Percentiles rank a stretch among this genome's conserved stretches.
phyloP scores from a whole-genome alignment of 1,140 invertebrate genomes.

The Caerostris darwini region DNA sequence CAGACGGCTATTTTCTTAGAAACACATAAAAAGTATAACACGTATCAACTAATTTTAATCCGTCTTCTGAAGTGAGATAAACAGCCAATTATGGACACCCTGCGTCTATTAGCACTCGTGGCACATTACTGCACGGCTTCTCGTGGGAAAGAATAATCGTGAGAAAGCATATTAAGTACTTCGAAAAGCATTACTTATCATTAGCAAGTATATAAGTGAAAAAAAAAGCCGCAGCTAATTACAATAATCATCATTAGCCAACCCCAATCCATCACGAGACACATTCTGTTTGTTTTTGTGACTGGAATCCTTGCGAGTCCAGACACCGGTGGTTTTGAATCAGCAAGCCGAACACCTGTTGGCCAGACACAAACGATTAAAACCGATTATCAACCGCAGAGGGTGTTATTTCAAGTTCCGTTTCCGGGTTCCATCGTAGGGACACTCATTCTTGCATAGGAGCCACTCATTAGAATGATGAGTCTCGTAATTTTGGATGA shows the following conservation, averaged over 20 bases:
- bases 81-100: not conserved
- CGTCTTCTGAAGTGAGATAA: not conserved
- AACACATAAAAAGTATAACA: no score
- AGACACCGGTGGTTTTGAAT: not conserved
- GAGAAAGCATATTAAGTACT: not conserved
- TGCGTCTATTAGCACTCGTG: not conserved
- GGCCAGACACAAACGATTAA: not conserved
- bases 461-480: not conserved
- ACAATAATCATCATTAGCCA: not conserved
- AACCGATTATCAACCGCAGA: not conserved
- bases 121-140: not conserved
- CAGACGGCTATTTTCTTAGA: no score
- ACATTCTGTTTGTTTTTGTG: not conserved
- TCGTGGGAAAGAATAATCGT: not conserved
- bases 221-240: not conserved
- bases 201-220: not conserved
- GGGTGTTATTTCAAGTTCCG: not conserved
- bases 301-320: not conserved
- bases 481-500: not conserved
- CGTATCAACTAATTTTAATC: no score
- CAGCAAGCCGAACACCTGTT: slow-evolving; percentile 10
- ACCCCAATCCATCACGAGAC: not conserved
- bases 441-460: not conserved
- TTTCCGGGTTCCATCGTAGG: not conserved
- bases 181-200: not conserved